These are phyloP conservation scores for Silurus aristotelis DNA, from an alignment of 2,797 vertebrate genomes.

Conservation along the genomic window DNA sequence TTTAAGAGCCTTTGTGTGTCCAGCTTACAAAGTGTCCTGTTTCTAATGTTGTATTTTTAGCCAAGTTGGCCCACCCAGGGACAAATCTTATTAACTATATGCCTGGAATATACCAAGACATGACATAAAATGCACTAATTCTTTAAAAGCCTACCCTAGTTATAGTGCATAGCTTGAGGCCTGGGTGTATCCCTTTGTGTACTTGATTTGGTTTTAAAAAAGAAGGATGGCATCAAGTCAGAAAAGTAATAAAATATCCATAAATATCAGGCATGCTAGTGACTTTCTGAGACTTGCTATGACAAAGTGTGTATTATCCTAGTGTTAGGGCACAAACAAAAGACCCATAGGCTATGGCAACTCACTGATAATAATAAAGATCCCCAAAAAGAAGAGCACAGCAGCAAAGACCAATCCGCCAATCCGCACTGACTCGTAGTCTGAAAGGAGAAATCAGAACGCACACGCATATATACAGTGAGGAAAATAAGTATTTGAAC, in stretches of 20 bases:
- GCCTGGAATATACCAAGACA: neutral
- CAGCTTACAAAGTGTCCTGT: neutral
- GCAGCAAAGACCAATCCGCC: slow-evolving; percentile 85
- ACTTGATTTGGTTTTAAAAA: neutral
- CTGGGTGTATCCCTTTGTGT: neutral
- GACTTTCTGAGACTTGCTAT: neutral
- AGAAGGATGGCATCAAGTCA: neutral
- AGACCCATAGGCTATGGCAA: slow-evolving; percentile 37
- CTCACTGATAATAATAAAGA: slow-evolving; percentile 86
- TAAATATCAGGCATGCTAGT: neutral
- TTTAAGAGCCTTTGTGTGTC: neutral
- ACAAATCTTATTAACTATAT: neutral
- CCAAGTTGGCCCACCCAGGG: neutral
- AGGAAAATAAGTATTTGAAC: too few species aligned
- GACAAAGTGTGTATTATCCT: neutral
- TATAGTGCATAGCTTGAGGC: neutral
- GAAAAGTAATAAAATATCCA: neutral
- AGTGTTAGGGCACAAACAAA: neutral
- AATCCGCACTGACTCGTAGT: slow-evolving; percentile 86
- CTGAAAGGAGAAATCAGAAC: slow-evolving; percentile 62
- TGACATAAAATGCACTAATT: neutral
- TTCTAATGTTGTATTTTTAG: slow-evolving; percentile 16
- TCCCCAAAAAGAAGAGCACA: slow-evolving; percentile 83
- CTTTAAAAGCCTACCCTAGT: neutral
- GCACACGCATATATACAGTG: too few species aligned